Evolutionary conservation across 2,888 invertebrate genomes (phyloP).

Genomic region (Tubiluchus corallicola): DNA sequence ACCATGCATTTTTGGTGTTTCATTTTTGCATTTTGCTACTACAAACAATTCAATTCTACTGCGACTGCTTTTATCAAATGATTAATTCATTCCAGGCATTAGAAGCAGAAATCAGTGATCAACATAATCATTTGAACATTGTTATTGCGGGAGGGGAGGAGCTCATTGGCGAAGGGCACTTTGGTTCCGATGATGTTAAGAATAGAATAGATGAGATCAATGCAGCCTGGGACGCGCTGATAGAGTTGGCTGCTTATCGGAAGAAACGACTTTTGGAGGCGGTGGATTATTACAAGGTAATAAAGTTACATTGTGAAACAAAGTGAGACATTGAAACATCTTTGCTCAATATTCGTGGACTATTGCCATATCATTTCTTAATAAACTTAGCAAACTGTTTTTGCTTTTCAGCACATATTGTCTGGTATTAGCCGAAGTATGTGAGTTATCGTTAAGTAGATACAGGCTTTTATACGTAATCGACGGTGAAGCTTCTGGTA

Average conservation of each 20-base stretch:
- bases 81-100: conserved; percentile 38
- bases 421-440: too few relatives aligned
- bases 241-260: conserved; percentile 63
- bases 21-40: not conserved
- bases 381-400: too few relatives aligned
- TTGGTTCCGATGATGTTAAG: conserved; percentile 85
- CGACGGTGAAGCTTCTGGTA: too few relatives aligned
- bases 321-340: too few relatives aligned
- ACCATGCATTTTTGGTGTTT: not conserved
- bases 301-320: too few relatives aligned
- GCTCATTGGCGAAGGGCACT: conserved; percentile 73
- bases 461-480: too few relatives aligned
- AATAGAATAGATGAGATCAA: conserved; percentile 79
- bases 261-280: conserved; percentile 86
- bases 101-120: conserved; percentile 77
- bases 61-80: too few relatives aligned
- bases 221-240: conserved; percentile 81
- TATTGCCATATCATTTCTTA: too few relatives aligned
- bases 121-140: conserved; percentile 74
- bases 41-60: too few relatives aligned
- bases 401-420: too few relatives aligned
- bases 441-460: too few relatives aligned
- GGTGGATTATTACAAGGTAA: conserved; percentile 80
- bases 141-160: conserved; percentile 79
- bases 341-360: too few relatives aligned